These are phyloP conservation scores for Apus apus DNA, from an alignment of 2,113 vertebrate species.

Conservation along the genomic window DNA sequence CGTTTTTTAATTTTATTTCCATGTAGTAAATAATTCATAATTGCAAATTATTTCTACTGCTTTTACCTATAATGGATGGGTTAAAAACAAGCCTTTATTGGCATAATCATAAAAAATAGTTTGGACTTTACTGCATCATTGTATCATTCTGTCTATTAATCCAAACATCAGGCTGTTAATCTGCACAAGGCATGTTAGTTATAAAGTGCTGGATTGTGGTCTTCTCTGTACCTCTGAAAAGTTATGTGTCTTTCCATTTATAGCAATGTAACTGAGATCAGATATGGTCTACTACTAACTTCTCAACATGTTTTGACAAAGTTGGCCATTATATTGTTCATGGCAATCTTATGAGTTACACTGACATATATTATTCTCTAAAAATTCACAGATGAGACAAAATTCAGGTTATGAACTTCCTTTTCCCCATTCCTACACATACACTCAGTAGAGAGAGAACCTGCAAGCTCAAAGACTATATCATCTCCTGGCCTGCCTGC, in stretches of 20 bases:
- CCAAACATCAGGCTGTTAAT: not conserved
- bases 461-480: not conserved
- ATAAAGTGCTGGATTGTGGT: not conserved
- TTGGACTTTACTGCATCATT: not conserved
- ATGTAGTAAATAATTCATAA: not conserved
- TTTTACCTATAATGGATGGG: constrained; percentile 8
- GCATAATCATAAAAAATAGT: constrained; percentile 13
- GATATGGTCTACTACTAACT: not conserved
- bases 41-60: constrained; percentile 16
- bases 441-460: not conserved
- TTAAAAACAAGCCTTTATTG: not conserved
- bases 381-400: not conserved
- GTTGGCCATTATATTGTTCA: not conserved
- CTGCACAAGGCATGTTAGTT: accelerated
- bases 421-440: not conserved
- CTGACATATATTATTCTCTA: not conserved
- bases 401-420: not conserved
- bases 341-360: not conserved
- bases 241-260: not conserved
- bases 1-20: constrained; percentile 41
- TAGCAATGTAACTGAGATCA: not conserved
- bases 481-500: not conserved
- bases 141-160: not conserved
- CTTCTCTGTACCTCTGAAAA: not conserved
- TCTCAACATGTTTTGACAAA: not conserved